phyloP scores from a whole-genome alignment of 2,797 vertebrate species.

The Gymnodraco acuticeps region DNA sequence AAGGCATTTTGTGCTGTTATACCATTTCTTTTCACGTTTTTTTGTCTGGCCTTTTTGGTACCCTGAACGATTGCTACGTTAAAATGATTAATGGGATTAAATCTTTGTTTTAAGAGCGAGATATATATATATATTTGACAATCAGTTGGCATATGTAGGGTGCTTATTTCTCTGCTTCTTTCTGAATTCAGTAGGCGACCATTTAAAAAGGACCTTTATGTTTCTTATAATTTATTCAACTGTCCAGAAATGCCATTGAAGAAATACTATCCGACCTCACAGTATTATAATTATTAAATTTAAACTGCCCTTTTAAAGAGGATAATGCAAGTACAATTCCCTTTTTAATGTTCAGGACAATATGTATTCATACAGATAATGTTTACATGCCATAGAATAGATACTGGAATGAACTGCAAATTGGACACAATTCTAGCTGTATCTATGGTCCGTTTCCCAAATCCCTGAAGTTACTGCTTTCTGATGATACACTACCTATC shows the following conservation, averaged over 20 bases:
- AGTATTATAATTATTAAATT: constrained; percentile 35
- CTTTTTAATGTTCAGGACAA: constrained; percentile 32
- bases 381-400: constrained; percentile 60
- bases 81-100: constrained; percentile 31
- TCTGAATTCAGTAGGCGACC: constrained; percentile 53
- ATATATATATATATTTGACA: constrained; percentile 53
- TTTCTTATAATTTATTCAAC: constrained; percentile 66
- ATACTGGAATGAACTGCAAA: constrained; percentile 54
- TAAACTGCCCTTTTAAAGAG: constrained; percentile 26
- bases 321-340: constrained; percentile 30
- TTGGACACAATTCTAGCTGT: background rate
- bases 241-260: constrained; percentile 42
- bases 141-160: constrained; percentile 39
- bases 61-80: constrained; percentile 36
- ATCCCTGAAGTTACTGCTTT: constrained; percentile 49
- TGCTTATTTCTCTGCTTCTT: constrained; percentile 53
- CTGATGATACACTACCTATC: constrained; percentile 27
- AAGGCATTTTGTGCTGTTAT: constrained; percentile 47
- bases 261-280: constrained; percentile 30
- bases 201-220: constrained; percentile 57
- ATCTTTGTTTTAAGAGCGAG: constrained; percentile 43
- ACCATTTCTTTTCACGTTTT: constrained; percentile 27
- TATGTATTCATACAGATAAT: constrained; percentile 51
- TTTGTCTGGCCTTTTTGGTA: constrained; percentile 45
- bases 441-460: background rate